Evolutionary conservation across 2,113 vertebrate species (phyloP), one percentile per base, ranked within the genome.

Genomic region (Isichthys henryi): DNA sequence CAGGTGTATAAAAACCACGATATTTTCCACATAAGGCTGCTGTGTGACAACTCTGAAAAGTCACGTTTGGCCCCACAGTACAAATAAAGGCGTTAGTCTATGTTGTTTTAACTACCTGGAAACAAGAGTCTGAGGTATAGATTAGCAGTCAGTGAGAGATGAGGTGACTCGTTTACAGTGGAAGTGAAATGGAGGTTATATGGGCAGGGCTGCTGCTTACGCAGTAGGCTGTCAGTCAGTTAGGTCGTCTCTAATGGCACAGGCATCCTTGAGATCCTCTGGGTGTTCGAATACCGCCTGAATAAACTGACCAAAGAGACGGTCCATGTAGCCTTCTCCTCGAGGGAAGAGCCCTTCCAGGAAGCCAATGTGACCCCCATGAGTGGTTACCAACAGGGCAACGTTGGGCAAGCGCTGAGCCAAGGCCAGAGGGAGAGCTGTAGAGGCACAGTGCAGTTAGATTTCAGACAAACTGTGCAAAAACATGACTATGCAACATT

Each of bases 351-450:
- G 77, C 2, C 97, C 96, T 89, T 97, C 95, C 92, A 97, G 90
- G 93, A 97, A 97, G 86, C 96, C 96, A 0, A 95, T 95, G 94
- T 98, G 97, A 23, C 97, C 97, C 0, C 97, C 97, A 0, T 92
- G 94, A 0, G 95, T 91, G 0, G 96, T 97, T 90, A 97, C 53
- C 91, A 97, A 83, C 82, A 97, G 93, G 0, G 96, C 97, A 0
- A 97, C 94, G 0, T 94, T 93, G 0, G 95, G 94, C 35, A 95
- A 92, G 0, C 31, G 53, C 88, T 93, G 93, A 1, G 94, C 95
- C 0, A 92, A 35, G 5, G 94, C 90, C 74, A 96, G 5, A 0
- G 97, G 97, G 23, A 97, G 90, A 1, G 96, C 97, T 97, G 91
- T 17, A 77, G 87, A 88, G 56, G 23, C 5, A 58, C 13, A 83